Conservation (phyloP, 1,140 invertebrate species). For the Formica selysi region DNA sequence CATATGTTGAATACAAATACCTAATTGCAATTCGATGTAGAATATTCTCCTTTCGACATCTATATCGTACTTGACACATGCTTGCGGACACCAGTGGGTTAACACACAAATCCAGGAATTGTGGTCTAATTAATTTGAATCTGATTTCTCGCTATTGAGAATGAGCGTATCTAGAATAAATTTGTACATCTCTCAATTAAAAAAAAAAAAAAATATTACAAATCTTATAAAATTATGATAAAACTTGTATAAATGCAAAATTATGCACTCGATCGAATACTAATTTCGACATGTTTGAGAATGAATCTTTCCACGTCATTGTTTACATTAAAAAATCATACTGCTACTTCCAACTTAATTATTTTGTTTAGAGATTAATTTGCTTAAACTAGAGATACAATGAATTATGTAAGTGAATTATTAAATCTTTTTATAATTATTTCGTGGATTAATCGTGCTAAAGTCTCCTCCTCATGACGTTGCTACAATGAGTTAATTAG, state of each 20-base stretch:
- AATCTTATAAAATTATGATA: neutral
- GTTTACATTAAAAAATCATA: neutral
- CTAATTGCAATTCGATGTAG: neutral
- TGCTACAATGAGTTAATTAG: neutral
- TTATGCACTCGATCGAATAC: neutral
- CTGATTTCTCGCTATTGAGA: slow-evolving; percentile 7
- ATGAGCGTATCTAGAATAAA: neutral
- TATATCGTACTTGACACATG: neutral
- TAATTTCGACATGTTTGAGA: neutral
- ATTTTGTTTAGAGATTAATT: slow-evolving; percentile 2
- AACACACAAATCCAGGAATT: neutral
- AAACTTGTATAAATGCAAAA: neutral
- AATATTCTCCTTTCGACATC: neutral
- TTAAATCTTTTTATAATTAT: no score
- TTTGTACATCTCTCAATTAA: neutral
- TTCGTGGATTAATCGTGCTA: neutral
- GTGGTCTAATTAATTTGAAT: slow-evolving; percentile 3
- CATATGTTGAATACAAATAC: neutral
- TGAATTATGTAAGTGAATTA: slow-evolving; percentile 9
- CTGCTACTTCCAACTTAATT: neutral
- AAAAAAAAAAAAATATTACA: neutral
- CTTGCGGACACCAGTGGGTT: neutral
- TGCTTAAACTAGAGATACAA: neutral
- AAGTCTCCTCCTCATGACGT: neutral
- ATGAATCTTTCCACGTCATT: slow-evolving; percentile 11